Evolutionary conservation across 1,140 invertebrate species (phyloP), one percentile per base, ranked within the genome.

Genomic region (Mizuhopecten yessoensis): DNA sequence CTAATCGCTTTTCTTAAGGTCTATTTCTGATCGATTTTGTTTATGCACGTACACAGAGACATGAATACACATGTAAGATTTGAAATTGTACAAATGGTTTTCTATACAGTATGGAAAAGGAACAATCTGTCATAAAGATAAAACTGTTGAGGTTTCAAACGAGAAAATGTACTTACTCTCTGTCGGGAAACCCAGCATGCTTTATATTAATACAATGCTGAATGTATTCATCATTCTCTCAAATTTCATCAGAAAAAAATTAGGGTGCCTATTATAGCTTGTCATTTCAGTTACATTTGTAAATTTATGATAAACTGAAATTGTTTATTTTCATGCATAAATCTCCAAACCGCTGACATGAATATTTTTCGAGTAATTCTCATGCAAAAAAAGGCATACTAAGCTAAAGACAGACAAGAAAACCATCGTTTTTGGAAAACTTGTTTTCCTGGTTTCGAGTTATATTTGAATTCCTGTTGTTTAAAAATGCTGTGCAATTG

Each of bases 111-210:
- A 49, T 49, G 11, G 11, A 49, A 49, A 49, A 13, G 20, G 13
- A n/a, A 75, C 17, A 75, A 49, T 75, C 57, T 75, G 57, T 29
- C 57, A 75, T 29, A 75, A 75, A 75, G 57, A 75, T 75, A 29
- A 5, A 75, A 29, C 23, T 17, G 57, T 29, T 75, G 17, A n/a
- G 57, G 29, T n/a, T 75, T 17, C 57, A 2, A n/a, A 75, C 57
- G n/a, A 23, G 57, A 75, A 11, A 9, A 13, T 3, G 57, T 75
- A 17, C 57, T 75, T 75, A 75, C 57, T 75, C 57, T 75, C 29
- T 75, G 23, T 75, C 57, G 17, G 23, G 5, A 7, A 7, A n/a
- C 23, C 29, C 57, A 75, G 57, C n/a, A 29, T n/a, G 57, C 20
- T 29, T 5, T 0, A n/a, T n/a, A 75, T 75, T 1, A 29, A 75